Evolutionary conservation across 2,797 vertebrate genomes (phyloP).

Genomic region (Anguilla megastoma): DNA sequence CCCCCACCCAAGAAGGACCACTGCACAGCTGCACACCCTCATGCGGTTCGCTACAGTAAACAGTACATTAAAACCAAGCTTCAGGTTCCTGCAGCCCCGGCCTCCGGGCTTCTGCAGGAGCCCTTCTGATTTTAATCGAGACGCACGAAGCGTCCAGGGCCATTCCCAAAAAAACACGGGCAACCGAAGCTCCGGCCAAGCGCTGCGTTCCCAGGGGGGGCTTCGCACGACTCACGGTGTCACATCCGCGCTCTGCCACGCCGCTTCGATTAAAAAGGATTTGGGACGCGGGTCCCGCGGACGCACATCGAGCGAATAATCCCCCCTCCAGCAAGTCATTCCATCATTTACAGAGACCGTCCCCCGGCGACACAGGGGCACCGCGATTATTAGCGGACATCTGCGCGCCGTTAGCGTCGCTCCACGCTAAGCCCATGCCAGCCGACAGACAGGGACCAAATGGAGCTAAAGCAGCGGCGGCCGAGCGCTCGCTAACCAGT

Average conservation of each 20-base stretch:
- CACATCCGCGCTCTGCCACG: not conserved
- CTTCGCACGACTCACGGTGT: not conserved
- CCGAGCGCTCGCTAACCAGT: conserved; percentile 49
- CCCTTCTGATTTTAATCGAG: conserved; percentile 33
- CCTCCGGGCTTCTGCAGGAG: conserved; percentile 37
- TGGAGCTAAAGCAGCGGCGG: conserved; percentile 41
- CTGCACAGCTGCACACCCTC: conserved; percentile 37
- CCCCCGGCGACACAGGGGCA: not conserved
- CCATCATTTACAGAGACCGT: not conserved
- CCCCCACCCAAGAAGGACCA: conserved; percentile 6
- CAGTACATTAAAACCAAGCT: conserved; percentile 32
- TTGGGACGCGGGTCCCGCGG: not conserved
- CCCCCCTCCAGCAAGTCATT: conserved; percentile 7
- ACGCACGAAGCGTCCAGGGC: conserved; percentile 33
- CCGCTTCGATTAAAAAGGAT: conserved; percentile 30
- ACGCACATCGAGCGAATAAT: conserved; percentile 22
- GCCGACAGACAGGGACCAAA: conserved; percentile 38
- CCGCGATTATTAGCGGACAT: conserved; percentile 38
- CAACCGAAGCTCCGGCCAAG: conserved; percentile 40
- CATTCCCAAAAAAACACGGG: conserved; percentile 31
- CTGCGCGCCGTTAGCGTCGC: conserved; percentile 20
- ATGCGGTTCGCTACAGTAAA: conserved; percentile 19
- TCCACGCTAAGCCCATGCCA: conserved; percentile 40
- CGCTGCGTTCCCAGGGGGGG: conserved; percentile 41
- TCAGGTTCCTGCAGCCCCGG: conserved; percentile 10